Evolutionary conservation across 2,888 invertebrate genomes (phyloP), one percentile per base, ranked within the genome.

Genomic region (Ethmia dodecea): DNA sequence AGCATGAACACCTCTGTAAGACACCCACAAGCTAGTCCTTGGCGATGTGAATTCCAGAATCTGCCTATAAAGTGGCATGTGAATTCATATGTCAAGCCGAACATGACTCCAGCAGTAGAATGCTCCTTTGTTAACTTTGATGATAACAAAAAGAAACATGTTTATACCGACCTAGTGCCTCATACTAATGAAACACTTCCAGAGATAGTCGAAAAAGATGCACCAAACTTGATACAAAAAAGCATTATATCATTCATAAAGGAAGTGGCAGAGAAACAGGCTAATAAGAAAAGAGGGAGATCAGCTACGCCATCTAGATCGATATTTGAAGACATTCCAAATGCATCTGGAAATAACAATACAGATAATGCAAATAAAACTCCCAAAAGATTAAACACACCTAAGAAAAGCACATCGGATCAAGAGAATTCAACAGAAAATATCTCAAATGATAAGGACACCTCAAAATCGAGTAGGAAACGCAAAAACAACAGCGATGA

Each of bases 71-170:
- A 72, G 56, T 87, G 86, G 86, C 81, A 71, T 36, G 69, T 61
- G 3, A 80, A 86, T 40, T 66, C 78, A 4, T 79, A 84, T 55
- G 64, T 86, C 0, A 87, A 87, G 47, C 45, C 86, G 5, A 79
- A 86, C 38, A 84, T 87, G 87, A 87, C 87, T 27, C 87, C 87
- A 25, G 81, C 87, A 8, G 69, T 83, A 11, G 86, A 86, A 41
- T 66, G 74, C 35, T 86, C 86, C 3, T 86, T 78, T 35, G 65
- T 83, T 1, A 72, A 73, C 38, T 54, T 66, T 28, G 66, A 67
- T 49, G 73, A 74, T 15, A 50, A 48, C 9, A 77, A 64, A 41
- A 81, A 73, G 51, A 81, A 77, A 56, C 81, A 84, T 76, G 77
- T 86, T 1, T 86, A 83, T 40, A 83, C 83, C 9, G 73, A 80